phyloP scores from a whole-genome alignment of 2,113 vertebrate genomes.

The Ceratotherium simum region DNA sequence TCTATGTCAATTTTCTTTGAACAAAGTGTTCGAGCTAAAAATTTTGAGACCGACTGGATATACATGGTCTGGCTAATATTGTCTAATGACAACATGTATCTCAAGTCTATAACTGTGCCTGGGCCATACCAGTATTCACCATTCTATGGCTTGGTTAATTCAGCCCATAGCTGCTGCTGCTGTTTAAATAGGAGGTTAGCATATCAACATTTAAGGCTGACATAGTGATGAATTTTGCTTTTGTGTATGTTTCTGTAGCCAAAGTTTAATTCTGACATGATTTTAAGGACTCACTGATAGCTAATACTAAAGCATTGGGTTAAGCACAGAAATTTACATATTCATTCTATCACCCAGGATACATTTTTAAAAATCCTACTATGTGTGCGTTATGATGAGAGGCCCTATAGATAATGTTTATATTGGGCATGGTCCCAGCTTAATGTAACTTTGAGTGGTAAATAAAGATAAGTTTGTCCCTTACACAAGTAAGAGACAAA shows the following conservation, averaged over 20 bases:
- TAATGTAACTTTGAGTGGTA: background rate
- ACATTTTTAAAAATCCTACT: background rate
- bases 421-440: background rate
- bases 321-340: conserved; percentile 20
- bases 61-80: background rate
- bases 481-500: background rate
- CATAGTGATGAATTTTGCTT: background rate
- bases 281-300: background rate
- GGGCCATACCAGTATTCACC: background rate
- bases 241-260: background rate
- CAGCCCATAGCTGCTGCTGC: background rate
- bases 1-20: background rate
- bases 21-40: background rate
- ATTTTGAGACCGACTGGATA: background rate
- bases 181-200: background rate
- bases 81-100: background rate
- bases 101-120: background rate
- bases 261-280: background rate
- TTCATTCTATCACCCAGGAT: background rate
- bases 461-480: background rate
- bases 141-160: background rate
- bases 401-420: background rate
- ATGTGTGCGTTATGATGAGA: background rate
- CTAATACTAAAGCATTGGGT: background rate
- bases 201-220: background rate